A percentile compares a stretch with the other conserved stretches of the same genome.
These are phyloP conservation scores for Aplysia californica DNA, from an alignment of 1,140 invertebrate genomes.

Conservation along the genomic window DNA sequence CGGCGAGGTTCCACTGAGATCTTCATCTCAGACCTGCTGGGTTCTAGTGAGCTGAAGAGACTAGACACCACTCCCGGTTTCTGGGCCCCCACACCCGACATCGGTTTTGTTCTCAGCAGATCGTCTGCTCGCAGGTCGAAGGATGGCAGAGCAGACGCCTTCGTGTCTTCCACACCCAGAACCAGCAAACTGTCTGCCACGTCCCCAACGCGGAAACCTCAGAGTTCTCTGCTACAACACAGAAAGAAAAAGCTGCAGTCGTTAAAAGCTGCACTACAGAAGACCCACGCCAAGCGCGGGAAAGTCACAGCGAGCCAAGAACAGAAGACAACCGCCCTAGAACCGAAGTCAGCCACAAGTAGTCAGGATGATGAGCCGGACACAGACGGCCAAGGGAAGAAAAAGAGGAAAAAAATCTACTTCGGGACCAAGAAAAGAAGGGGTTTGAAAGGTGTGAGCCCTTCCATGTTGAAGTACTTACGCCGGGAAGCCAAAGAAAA, in stretches of 20 bases:
- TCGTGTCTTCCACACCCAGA: neutral
- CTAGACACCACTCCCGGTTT: conserved; percentile 20
- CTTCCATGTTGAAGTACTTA: no score
- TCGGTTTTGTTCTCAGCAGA: neutral
- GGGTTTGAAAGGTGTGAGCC: no score
- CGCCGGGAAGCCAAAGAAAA: no score
- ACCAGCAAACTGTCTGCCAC: neutral
- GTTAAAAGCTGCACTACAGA: neutral
- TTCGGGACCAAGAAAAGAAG: no score
- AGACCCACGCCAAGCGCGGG: neutral
- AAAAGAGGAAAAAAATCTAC: no score
- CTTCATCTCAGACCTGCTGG: conserved; percentile 7
- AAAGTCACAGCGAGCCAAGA: neutral
- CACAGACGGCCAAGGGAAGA: neutral
- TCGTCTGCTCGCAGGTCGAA: neutral
- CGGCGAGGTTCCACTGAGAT: neutral
- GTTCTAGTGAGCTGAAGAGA: neutral
- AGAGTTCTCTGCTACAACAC: conserved; percentile 10
- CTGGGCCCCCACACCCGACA: conserved; percentile 5
- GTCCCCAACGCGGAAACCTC: neutral
- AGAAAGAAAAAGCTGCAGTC: conserved; percentile 7
- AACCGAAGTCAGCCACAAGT: neutral
- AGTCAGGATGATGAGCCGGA: neutral
- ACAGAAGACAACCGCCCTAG: neutral
- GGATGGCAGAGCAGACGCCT: no score